Evolutionary conservation across 2,797 vertebrate species (phyloP), one percentile per base, ranked within the genome.

Genomic region (Phrynocephalus vlangalii): DNA sequence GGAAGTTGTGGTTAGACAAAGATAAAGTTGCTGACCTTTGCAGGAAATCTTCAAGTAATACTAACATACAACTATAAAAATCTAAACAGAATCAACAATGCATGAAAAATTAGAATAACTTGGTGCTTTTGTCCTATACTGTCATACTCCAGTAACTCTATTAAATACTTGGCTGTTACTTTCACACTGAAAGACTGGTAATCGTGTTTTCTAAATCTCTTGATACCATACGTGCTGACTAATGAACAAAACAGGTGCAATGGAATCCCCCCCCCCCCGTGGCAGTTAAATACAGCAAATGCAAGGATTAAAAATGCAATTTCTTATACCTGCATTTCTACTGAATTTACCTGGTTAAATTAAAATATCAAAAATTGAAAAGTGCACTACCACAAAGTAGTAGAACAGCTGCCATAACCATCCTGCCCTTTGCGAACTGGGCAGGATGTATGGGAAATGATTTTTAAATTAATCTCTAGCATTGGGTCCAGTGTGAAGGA

Each of bases 1-100:
- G 48, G 6, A 50, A 30, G 3, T 16, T 56, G 8, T 66, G 38
- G 38, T 38, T 68, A 30, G 52, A 24, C 18, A 44, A 20, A 79
- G 5, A 20, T n/a, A 52, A 60, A 26, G 30, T 72, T 44, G 4
- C 52, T 48, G 68, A 16, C 77, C 63, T 11, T 60, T 18, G 30
- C 50, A 83, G n/a, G 52, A 75, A 82, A 26, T 30, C 38, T 30
- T 30, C 56, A 81, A 50, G 38, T 38, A 33, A 56, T 24, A 33
- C 26, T 77, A 56, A 44, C 48, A n/a, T 16, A 87, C 76, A 82
- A 15, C 72, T 8, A 52, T 52, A 44, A 52, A 44, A 60, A 56
- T 71, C 77, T 22, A 84, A 72, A 60, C 75, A 63, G 63, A 88
- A 83, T 22, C 33, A 77, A 77, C 24, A 28, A n/a, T 66, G 79